Evolutionary conservation across 2,113 vertebrate genomes (phyloP), one percentile per base, ranked within the genome.

Genomic region (Cavia porcellus): DNA sequence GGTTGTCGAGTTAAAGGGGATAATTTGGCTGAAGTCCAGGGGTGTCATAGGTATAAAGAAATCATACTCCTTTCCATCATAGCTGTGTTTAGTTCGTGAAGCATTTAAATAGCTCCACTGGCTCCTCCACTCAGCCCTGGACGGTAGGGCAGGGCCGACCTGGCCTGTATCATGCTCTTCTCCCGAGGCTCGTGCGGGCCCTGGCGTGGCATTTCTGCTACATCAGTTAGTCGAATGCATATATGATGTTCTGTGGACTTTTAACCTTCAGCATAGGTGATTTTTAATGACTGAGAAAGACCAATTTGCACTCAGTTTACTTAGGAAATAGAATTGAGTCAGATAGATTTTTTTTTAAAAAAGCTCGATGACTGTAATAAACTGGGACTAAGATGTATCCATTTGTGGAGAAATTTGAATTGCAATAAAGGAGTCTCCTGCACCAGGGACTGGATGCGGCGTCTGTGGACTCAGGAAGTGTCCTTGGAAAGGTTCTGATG

Each of bases 191-290:
- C 4, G 77, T 17, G 3, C 14, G n/a, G 81, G 89, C 47, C 57
- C 74, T 72, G 24, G 89, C 0, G 1, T 24, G 85, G 72, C 32
- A 15, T 13, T 25, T 47, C 47, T 57, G 64, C 47, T 12, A 0
- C 47, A 12, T 28, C 22, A 55, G 14, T 92, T 89, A 52, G 64
- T 11, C 62, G 55, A 92, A 82, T 0, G 24, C 52, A 87, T 57
- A 6, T 42, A 22, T 1, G 83, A 52, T 89, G 61, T 79, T 52
- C 72, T 47, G 47, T 45, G 86, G 80, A 64, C 30, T 52, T 59
- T 38, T 86, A 32, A 82, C 94, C 94, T 96, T 95, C 92, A 87
- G 47, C 17, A 28, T 25, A 89, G 91, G 92, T 90, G 93, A 92
- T 47, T 84, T 92, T 92, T 92, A 95, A 97, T 59, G 50, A 82